Conservation (phyloP, 2,797 vertebrate species). For the Rallus crepitans region DNA sequence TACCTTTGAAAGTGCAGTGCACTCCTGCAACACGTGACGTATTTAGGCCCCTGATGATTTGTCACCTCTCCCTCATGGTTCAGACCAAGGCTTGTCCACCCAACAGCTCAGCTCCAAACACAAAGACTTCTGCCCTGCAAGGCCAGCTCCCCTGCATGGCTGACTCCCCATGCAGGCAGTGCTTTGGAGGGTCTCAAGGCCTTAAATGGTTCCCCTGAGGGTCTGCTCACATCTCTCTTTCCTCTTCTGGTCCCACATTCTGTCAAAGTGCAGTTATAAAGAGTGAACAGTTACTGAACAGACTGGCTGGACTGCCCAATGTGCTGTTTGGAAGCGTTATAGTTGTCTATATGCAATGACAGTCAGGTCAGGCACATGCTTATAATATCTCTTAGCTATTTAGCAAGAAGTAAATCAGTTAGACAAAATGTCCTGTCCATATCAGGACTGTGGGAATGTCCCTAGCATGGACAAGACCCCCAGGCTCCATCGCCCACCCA, state of each 20-base stretch:
- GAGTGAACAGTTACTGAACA: not conserved
- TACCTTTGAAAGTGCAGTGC: not conserved
- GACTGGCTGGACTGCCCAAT: not conserved
- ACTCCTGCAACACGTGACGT: not conserved
- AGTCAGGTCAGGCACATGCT: not conserved
- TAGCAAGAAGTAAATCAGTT: not conserved
- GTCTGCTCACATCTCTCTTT: not conserved
- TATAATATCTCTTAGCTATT: not conserved
- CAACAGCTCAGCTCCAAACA: not conserved
- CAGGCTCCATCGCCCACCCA: rapidly evolving
- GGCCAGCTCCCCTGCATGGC: not conserved
- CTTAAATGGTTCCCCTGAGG: not conserved
- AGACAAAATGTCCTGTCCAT: not conserved
- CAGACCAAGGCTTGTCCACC: not conserved
- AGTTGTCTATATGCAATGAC: not conserved
- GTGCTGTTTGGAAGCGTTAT: not conserved
- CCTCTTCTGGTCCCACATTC: not conserved
- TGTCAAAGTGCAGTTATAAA: not conserved
- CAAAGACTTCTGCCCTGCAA: not conserved
- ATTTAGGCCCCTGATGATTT: not conserved
- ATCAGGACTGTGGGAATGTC: rapidly evolving
- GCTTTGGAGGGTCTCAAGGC: not conserved
- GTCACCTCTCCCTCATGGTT: not conserved
- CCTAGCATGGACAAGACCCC: not conserved
- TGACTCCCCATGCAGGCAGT: rapidly evolving